Conservation (phyloP, 2,797 vertebrate genomes). For the Parauchenoglanis ngamensis region DNA sequence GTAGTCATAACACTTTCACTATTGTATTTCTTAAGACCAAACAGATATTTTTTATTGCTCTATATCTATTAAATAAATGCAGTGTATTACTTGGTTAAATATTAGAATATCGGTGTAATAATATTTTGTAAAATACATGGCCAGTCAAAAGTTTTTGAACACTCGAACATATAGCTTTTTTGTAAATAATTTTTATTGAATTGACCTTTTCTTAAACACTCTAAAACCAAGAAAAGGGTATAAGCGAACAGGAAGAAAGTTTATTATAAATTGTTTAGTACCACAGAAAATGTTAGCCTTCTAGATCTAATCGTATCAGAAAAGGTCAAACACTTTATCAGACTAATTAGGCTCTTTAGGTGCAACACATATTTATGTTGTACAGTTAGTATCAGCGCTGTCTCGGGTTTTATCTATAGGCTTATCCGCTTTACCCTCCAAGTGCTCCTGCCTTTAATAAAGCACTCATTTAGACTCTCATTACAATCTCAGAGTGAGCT, state of each 20-base stretch:
- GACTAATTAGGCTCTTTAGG: neutral
- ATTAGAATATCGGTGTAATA: neutral
- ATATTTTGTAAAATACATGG: neutral
- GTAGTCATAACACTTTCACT: neutral
- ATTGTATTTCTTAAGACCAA: neutral
- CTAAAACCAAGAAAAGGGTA: neutral
- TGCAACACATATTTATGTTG: neutral
- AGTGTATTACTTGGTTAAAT: neutral
- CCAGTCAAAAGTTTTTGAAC: neutral
- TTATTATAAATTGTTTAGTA: neutral
- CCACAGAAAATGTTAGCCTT: neutral
- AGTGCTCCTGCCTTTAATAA: constrained; percentile 16
- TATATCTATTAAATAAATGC: neutral
- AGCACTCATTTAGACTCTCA: neutral
- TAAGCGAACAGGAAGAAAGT: neutral
- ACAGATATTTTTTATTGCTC: neutral
- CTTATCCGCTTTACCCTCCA: neutral
- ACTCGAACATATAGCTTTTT: neutral
- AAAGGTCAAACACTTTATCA: neutral
- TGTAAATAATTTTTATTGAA: neutral
- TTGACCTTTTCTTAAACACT: neutral
- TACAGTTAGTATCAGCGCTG: neutral
- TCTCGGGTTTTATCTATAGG: neutral
- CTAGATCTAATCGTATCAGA: neutral
- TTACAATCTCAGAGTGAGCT: constrained; percentile 12